Base-by-base conservation (phyloP, 2,888 invertebrate species). In the Diploptera punctata region DNA sequence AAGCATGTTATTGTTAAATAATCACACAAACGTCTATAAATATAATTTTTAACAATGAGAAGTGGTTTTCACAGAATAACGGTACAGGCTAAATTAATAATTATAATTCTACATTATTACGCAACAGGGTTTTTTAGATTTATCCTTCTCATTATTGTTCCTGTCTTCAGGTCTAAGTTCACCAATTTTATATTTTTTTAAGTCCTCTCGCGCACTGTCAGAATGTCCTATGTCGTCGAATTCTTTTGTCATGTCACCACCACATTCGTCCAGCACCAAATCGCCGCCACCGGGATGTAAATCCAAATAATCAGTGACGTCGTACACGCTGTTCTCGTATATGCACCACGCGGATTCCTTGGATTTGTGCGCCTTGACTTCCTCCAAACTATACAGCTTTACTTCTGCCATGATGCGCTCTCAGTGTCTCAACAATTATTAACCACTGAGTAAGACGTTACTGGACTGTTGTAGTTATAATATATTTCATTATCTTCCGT, bases 151-250 rank as follows among this genome's bases (percentile, higher is more conserved):
- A 29, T 26, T 4, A 1, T n/a, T 29, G 10, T 57, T 57, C 21
- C 65, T 10, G n/a, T 65, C 65, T 47, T 47, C 65, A 7, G 18
- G 21, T 10, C 44, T 7, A 2, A 65, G 24, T 26, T 26, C 65
- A 9, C 69, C 69, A 38, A 69, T 69, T 43, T 60, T 69, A 5
- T 57, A 43, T 31, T 57, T 57, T 10, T 60, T 57, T 21, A 69
- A 24, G 4, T 52, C 18, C 10, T 54, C 31, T 7, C 19, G 38
- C 1, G 69, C 69, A 43, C 60, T 24, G n/a, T 57, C 57, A 5
- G 69, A 69, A 26, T 69, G 69, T 29, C 69, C 69, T 7, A 60
- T 21, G 29, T 69, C 69, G 18, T 57, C 60, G 60, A 69, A 69
- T 26, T 3, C 60, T 21, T 26, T 26, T 2, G 69, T 57, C 10